These are phyloP conservation scores for Calycopis cecrops DNA, from an alignment of 1,140 invertebrate genomes.

Conservation along the genomic window DNA sequence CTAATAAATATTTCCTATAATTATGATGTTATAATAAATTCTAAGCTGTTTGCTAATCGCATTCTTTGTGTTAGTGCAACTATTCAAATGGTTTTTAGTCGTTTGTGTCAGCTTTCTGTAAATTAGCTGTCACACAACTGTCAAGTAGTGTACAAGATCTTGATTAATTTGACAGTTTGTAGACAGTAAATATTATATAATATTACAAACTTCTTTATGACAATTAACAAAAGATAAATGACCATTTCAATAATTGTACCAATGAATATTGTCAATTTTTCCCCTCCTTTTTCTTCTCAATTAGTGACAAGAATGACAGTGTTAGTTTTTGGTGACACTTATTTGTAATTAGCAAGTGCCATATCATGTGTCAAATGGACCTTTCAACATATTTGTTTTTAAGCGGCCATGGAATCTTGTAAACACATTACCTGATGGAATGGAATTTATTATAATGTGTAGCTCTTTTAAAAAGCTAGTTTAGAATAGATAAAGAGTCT, in stretches of 20 bases:
- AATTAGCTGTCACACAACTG: no score
- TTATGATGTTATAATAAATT: not conserved
- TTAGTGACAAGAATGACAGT: conserved; percentile 9
- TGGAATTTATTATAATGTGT: conserved; percentile 4
- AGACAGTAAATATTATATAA: no score
- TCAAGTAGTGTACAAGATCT: no score
- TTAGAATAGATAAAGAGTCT: not conserved
- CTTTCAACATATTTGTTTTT: not conserved
- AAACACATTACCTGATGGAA: not conserved
- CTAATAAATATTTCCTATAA: not conserved
- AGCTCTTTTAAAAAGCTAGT: conserved; percentile 3
- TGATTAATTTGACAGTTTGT: no score
- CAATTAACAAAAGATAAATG: not conserved
- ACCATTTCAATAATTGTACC: conserved; percentile 2
- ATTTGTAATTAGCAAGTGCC: conserved; percentile 7
- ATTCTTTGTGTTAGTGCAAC: conserved; percentile 1
- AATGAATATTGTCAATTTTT: conserved; percentile 5
- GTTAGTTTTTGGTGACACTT: conserved; percentile 5
- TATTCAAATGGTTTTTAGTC: conserved; percentile 1
- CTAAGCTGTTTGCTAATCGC: conserved; percentile 1
- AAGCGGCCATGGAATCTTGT: not conserved
- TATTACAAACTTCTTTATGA: no score
- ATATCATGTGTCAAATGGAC: conserved; percentile 6
- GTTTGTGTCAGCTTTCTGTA: no score
- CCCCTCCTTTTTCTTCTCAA: not conserved